phyloP scores from a whole-genome alignment of 2,113 vertebrate species.

The Grantiella picta region DNA sequence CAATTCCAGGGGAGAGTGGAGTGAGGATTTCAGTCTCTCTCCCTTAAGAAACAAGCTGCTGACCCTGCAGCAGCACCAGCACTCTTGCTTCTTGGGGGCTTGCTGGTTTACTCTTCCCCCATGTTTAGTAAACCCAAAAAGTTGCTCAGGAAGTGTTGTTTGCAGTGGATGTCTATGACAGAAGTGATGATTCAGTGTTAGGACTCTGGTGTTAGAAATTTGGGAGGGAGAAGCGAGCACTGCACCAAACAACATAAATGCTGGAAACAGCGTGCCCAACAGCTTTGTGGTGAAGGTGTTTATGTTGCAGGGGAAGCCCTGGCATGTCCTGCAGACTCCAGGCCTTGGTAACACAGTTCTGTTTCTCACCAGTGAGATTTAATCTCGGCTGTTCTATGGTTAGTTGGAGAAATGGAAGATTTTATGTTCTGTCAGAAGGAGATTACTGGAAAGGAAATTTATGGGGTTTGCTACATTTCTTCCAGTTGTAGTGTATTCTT shows the following conservation, averaged over 20 bases:
- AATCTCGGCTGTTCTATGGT: background rate
- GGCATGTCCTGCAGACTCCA: background rate
- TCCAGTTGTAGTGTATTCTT: conserved; percentile 21
- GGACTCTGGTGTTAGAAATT: background rate
- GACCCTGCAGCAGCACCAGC: background rate
- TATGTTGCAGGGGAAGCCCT: background rate
- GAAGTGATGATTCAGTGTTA: background rate
- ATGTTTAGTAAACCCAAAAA: background rate
- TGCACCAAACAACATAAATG: background rate
- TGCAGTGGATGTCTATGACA: background rate
- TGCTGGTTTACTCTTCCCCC: background rate
- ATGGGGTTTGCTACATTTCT: background rate
- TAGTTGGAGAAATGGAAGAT: background rate
- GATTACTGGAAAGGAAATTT: background rate
- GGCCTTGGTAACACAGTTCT: background rate
- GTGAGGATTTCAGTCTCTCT: background rate
- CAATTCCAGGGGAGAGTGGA: background rate
- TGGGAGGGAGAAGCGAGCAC: background rate
- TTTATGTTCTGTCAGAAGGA: background rate
- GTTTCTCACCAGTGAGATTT: background rate
- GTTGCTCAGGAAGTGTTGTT: rapidly evolving
- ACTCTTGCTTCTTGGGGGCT: background rate
- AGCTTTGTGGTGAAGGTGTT: background rate
- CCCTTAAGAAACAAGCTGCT: background rate
- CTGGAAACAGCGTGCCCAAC: background rate